Percentiles rank a stretch among this genome's conserved stretches.
Conservation (phyloP, 2,888 invertebrate genomes). For the Stenotaenia linearis region DNA sequence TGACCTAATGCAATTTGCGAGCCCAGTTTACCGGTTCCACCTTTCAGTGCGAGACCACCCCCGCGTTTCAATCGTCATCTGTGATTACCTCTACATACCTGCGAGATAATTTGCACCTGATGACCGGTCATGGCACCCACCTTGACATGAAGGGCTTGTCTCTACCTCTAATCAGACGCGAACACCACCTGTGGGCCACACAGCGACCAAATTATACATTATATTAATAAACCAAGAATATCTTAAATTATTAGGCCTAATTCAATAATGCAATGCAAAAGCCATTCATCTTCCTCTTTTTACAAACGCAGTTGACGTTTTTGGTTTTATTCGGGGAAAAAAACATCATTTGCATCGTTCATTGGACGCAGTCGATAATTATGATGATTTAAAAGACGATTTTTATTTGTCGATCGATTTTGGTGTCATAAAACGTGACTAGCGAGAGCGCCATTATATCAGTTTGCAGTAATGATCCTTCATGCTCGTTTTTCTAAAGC, state of each 20-base stretch:
- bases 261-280: neutral
- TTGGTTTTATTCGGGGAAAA: too few relatives aligned
- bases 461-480: neutral
- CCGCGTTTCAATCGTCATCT: neutral
- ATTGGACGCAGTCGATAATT: neutral
- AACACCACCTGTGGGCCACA: neutral
- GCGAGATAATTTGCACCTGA: neutral
- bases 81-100: neutral
- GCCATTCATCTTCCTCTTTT: neutral
- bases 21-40: neutral
- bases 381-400: neutral
- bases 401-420: neutral
- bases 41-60: neutral
- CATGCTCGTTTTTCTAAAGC: neutral
- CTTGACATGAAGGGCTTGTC: neutral
- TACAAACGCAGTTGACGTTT: neutral
- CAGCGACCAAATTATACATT: neutral
- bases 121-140: neutral
- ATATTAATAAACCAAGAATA: neutral
- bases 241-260: neutral
- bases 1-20: neutral
- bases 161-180: neutral
- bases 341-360: neutral
- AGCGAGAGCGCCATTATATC: neutral
- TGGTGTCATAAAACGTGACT: neutral